Evolutionary conservation across 1,140 invertebrate species (phyloP).

Genomic region (Cotesia typhae): DNA sequence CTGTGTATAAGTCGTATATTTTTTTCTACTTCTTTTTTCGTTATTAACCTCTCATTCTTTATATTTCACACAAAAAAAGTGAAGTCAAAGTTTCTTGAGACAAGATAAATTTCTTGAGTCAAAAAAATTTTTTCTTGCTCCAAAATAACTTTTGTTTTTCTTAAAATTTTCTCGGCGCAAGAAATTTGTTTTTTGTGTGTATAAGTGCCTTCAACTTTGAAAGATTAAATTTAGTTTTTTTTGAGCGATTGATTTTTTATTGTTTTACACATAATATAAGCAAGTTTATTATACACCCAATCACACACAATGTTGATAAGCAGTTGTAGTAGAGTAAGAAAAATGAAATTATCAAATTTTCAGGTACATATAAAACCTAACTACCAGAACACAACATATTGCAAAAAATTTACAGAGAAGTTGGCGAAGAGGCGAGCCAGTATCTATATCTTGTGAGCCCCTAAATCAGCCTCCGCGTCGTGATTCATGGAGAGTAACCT

Average conservation of each 20-base stretch:
- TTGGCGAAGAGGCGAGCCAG: constrained; percentile 44
- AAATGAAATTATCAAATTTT: constrained; percentile 25
- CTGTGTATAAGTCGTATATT: too few relatives aligned
- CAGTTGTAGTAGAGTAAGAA: constrained; percentile 6
- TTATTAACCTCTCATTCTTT: too few relatives aligned
- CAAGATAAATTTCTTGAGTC: too few relatives aligned
- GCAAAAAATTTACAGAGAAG: constrained; percentile 53
- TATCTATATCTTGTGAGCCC: constrained; percentile 60
- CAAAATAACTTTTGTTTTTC: too few relatives aligned
- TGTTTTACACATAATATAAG: background rate
- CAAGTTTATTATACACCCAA: background rate
- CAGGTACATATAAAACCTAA: constrained; percentile 29
- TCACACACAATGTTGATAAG: background rate
- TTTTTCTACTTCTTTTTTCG: too few relatives aligned
- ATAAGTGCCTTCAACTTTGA: too few relatives aligned
- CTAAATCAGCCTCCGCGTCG: constrained; percentile 62
- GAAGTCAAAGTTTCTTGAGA: too few relatives aligned
- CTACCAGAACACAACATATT: constrained; percentile 43
- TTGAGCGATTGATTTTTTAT: background rate
- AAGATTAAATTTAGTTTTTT: background rate
- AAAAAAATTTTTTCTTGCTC: too few relatives aligned
- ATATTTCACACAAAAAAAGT: too few relatives aligned
- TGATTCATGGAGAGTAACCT: constrained; percentile 43
- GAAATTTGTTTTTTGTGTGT: too few relatives aligned
- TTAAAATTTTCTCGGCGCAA: too few relatives aligned